These are phyloP conservation scores for Vimba vimba DNA, from an alignment of 2,113 vertebrate species.

Conservation along the genomic window DNA sequence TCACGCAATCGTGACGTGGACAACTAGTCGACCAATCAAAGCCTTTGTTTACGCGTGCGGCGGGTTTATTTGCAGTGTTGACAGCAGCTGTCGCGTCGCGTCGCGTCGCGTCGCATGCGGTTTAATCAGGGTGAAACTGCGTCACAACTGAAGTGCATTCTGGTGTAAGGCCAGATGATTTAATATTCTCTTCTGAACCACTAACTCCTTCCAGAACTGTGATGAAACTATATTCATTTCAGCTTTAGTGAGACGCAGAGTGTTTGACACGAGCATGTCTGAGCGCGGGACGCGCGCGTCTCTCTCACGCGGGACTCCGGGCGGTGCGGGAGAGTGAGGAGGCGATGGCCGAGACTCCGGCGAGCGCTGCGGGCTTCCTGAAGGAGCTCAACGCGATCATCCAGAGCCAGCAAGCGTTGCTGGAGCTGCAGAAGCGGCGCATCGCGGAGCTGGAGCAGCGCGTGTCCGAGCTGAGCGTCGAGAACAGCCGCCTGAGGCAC, in stretches of 20 bases:
- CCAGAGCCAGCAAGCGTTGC: constrained; percentile 89
- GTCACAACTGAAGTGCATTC: neutral
- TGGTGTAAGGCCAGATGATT: neutral
- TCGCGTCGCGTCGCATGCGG: neutral
- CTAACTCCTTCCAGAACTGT: neutral
- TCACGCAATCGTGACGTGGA: neutral
- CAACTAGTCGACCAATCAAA: neutral
- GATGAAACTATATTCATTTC: neutral
- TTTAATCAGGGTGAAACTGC: constrained; percentile 8
- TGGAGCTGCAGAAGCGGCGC: constrained; percentile 84
- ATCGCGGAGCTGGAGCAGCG: constrained; percentile 93
- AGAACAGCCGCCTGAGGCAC: constrained; percentile 84
- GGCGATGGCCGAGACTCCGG: constrained; percentile 88
- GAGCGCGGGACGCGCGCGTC: neutral
- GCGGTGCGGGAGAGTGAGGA: neutral
- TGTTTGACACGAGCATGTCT: neutral
- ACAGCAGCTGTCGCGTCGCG: neutral
- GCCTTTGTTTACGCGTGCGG: constrained; percentile 1
- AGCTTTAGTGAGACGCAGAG: neutral
- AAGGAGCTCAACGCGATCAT: constrained; percentile 88
- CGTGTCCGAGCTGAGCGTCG: constrained; percentile 84
- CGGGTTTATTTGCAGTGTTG: neutral
- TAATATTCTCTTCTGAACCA: neutral
- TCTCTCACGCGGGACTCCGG: neutral
- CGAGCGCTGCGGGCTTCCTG: constrained; percentile 85